Base-by-base conservation (phyloP, 2,797 vertebrate genomes). In the Helicolenus hilgendorfi region DNA sequence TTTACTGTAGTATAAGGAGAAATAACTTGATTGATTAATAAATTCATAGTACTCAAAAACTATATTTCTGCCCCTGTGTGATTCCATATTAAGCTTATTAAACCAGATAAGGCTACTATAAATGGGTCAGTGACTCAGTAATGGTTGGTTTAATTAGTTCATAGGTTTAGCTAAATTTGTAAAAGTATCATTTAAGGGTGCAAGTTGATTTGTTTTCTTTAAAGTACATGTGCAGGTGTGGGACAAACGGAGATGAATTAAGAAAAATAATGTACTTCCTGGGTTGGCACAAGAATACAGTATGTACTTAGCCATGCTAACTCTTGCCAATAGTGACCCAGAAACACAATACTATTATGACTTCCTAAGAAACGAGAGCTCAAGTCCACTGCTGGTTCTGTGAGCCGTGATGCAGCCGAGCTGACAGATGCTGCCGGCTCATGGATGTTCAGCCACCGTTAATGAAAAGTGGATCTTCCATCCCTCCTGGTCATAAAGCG, bases 391-490 rank as follows among this genome's bases (percentile, higher is more conserved):
- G 55, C 70, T 89, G 80, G 76, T 65, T 73, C 90, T 91, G 77
- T 86, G 90, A 92, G 85, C 88, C 68, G 82, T 87, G 89, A 88
- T 87, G 85, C 79, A 91, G 88, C 70, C 5, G 18, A 84, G 90
- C 79, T 92, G 91, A 94, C 86, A 86, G 81, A 82, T 29, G 89
- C 92, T 90, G 73, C 73, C 20, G 84, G 94, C 90, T 81, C 74
- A 14, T 29, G 20, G 56, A 87, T 95, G 92, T 82, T 92, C 93
- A 94, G 78, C 84, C 92, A 93, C 87, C 83, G 79, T 94, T 95
- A 92, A 95, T 91, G 85, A 94, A 94, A 92, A 92, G 49, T 90
- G 92, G 84, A 91, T 80, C 92, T 94, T 27, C 9, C 53, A 83
- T 93, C 59, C 87, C 92, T 95, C 71, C 89, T 76, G 89, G 92